A percentile compares a stretch with the other conserved stretches of the same genome.
Evolutionary conservation across 2,797 vertebrate genomes (phyloP).

Genomic region (Threskiornis aethiopicus): DNA sequence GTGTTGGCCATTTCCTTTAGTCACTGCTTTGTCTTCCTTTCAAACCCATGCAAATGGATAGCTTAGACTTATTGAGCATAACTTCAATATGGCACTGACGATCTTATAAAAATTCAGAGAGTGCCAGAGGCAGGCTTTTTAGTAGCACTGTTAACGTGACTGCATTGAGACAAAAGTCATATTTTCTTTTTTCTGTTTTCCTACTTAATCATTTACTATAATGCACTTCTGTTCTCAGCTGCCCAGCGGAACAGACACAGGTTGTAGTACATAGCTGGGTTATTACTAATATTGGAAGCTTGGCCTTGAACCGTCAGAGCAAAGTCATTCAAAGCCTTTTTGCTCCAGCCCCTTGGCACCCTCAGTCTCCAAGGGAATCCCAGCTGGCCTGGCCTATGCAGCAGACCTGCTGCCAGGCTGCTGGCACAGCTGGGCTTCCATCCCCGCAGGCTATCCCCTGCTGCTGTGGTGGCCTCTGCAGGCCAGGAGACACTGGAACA

Average conservation of each 20-base stretch:
- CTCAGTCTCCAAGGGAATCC: not conserved
- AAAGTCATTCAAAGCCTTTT: not conserved
- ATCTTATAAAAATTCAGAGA: not conserved
- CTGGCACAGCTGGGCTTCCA: not conserved
- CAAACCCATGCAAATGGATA: not conserved
- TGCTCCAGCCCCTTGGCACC: not conserved
- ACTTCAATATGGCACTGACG: not conserved
- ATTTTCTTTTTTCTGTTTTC: not conserved
- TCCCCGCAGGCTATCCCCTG: not conserved
- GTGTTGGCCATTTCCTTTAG: not conserved
- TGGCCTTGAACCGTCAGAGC: not conserved
- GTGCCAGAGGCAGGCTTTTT: not conserved
- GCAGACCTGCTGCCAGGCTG: not conserved
- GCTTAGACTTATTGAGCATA: not conserved
- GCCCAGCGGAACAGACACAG: not conserved
- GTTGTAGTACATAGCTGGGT: not conserved
- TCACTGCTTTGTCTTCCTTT: not conserved
- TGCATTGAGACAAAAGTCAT: not conserved
- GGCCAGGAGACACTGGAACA: not conserved
- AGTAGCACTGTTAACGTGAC: not conserved
- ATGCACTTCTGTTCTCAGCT: not conserved
- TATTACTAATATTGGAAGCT: not conserved
- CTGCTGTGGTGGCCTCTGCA: slow-evolving; percentile 24
- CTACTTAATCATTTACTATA: not conserved
- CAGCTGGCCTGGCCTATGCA: not conserved